Evolutionary conservation across 2,113 vertebrate genomes (phyloP).

Genomic region (Mixornis gularis): DNA sequence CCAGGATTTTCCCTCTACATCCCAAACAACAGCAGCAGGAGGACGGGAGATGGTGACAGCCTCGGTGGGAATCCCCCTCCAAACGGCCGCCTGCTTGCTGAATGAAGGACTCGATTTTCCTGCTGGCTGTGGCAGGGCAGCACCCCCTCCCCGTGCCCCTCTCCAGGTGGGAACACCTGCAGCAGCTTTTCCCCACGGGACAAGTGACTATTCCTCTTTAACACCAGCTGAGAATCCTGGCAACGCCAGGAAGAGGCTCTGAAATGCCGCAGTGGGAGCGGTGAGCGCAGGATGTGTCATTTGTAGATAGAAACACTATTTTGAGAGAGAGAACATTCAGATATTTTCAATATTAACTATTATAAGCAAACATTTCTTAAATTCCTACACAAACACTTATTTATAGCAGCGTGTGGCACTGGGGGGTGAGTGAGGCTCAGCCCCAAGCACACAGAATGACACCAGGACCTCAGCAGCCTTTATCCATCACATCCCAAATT

Average conservation of each 20-base stretch:
- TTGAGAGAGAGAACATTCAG: not conserved
- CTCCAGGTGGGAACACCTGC: not conserved
- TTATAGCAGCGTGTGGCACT: not conserved
- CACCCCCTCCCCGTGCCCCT: not conserved
- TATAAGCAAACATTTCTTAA: conserved; percentile 27
- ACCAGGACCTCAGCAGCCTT: not conserved
- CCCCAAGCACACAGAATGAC: not conserved
- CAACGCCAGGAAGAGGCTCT: not conserved
- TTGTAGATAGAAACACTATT: conserved; percentile 17
- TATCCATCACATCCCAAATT: not conserved
- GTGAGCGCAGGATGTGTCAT: not conserved
- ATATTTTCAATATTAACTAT: conserved; percentile 52
- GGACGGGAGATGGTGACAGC: not conserved
- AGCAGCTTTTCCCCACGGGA: not conserved
- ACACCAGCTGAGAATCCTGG: not conserved
- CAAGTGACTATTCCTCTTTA: accelerated
- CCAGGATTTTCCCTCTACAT: not conserved
- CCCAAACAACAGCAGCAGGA: not conserved
- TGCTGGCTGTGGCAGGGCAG: not conserved
- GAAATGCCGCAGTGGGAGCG: conserved; percentile 5
- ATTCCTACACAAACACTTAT: conserved; percentile 35
- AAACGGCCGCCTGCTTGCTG: not conserved
- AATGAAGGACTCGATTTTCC: not conserved
- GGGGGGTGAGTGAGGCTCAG: not conserved
- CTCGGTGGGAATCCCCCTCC: not conserved